These are phyloP conservation scores for Rhogogaster chlorosoma DNA, from an alignment of 2,888 invertebrate genomes.

Conservation along the genomic window DNA sequence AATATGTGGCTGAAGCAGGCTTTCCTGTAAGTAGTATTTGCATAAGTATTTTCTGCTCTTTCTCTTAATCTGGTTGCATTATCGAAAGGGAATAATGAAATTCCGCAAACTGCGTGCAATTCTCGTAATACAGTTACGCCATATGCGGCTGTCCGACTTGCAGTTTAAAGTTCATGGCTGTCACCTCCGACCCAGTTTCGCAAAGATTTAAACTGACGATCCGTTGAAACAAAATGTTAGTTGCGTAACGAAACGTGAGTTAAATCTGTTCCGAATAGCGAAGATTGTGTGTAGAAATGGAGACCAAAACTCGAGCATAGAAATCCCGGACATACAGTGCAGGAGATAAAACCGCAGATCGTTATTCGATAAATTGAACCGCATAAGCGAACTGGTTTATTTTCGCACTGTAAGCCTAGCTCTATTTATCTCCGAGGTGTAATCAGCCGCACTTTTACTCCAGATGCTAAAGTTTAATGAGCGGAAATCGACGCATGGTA, in stretches of 20 bases:
- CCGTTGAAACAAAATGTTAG: not conserved
- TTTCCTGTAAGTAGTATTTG: constrained; percentile 70
- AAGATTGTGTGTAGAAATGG: not conserved
- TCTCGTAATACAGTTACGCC: not conserved
- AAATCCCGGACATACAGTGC: not conserved
- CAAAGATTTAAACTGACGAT: not conserved
- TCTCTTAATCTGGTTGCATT: not conserved
- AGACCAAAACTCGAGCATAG: not conserved
- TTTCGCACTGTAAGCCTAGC: not conserved
- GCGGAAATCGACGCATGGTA: not conserved
- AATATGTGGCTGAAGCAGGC: constrained; percentile 70
- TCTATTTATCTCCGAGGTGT: not conserved
- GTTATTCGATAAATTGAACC: not conserved
- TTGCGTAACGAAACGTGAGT: not conserved
- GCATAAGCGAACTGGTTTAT: not conserved
- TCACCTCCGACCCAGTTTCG: constrained; percentile 25
- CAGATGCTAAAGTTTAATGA: not conserved
- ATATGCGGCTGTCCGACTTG: not conserved
- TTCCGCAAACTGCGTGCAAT: not conserved
- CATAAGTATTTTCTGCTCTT: not conserved
- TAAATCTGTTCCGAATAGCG: not conserved
- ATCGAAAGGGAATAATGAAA: not conserved
- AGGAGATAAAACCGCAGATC: not conserved
- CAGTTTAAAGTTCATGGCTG: constrained; percentile 25
- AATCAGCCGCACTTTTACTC: not conserved